A percentile compares a stretch with the other conserved stretches of the same genome.
phyloP scores from a whole-genome alignment of 64 coral and sea anemone genomes.

The Catalaphyllia jardinei region DNA sequence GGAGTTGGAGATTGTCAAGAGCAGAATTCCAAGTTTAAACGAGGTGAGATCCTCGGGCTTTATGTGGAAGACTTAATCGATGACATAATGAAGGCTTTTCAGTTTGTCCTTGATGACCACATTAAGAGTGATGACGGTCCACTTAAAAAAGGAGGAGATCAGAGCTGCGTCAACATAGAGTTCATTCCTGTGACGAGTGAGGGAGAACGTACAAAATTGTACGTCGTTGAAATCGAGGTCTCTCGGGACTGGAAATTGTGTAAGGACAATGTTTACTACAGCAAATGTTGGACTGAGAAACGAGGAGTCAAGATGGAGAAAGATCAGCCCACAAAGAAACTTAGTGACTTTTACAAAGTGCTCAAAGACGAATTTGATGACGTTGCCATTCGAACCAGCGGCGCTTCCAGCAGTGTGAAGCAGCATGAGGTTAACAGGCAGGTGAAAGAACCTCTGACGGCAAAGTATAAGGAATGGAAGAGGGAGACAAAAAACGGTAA shows the following conservation, averaged over 20 bases:
- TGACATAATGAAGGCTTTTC: slow-evolving; percentile 44
- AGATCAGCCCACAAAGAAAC: slow-evolving; percentile 6
- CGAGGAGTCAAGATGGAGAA: slow-evolving; percentile 20
- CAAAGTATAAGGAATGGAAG: slow-evolving; percentile 59
- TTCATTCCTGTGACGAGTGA: slow-evolving; percentile 34
- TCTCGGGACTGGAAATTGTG: slow-evolving; percentile 50
- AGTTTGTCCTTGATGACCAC: slow-evolving; percentile 46
- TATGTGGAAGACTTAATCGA: slow-evolving; percentile 25
- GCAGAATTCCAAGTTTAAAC: slow-evolving; percentile 28
- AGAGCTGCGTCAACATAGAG: slow-evolving; percentile 37
- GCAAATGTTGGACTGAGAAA: slow-evolving; percentile 51
- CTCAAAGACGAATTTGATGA: slow-evolving; percentile 47
- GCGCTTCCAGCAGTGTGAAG: slow-evolving; percentile 30
- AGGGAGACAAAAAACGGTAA: slow-evolving; percentile 22
- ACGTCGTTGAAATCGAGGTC: slow-evolving; percentile 41
- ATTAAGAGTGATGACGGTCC: slow-evolving; percentile 42
- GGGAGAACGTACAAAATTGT: slow-evolving; percentile 3
- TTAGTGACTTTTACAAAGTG: slow-evolving; percentile 49
- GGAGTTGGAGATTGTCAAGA: slow-evolving; percentile 48
- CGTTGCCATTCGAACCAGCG: slow-evolving; percentile 48
- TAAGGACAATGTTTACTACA: slow-evolving; percentile 45
- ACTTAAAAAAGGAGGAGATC: slow-evolving; percentile 40
- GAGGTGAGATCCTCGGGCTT: slow-evolving; percentile 2
- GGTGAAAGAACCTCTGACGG: slow-evolving; percentile 38
- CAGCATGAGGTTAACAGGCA: slow-evolving; percentile 56